A percentile compares a stretch with the other conserved stretches of the same genome.
phyloP scores from a whole-genome alignment of 92 coral and sea anemone species.

The Zoanthus gigantus region DNA sequence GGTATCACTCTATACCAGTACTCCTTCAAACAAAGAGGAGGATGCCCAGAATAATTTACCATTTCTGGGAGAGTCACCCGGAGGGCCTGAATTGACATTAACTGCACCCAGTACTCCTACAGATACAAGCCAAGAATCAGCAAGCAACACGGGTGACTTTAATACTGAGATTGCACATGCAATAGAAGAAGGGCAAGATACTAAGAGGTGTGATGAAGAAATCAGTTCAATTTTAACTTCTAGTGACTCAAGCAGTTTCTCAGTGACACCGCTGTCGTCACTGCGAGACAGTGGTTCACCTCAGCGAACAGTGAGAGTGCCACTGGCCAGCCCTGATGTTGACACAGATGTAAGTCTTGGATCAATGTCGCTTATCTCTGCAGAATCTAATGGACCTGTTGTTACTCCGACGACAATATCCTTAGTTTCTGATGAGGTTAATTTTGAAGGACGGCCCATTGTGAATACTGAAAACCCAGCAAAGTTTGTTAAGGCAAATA shows the following conservation, averaged over 20 bases:
- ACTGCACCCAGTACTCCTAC: slow-evolving; percentile 48
- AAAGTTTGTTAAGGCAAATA: not conserved
- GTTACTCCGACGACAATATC: slow-evolving; percentile 17
- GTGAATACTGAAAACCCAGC: not conserved
- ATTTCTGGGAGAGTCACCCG: not conserved
- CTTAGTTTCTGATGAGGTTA: slow-evolving; percentile 19
- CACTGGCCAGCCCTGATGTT: slow-evolving; percentile 42
- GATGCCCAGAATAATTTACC: slow-evolving; percentile 1
- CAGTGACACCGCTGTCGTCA: slow-evolving; percentile 37
- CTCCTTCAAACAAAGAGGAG: slow-evolving; percentile 6
- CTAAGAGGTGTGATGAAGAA: slow-evolving; percentile 26
- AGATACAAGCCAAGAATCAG: slow-evolving; percentile 40
- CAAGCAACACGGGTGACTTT: slow-evolving; percentile 28
- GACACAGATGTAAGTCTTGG: slow-evolving; percentile 39
- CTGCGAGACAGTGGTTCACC: slow-evolving; percentile 19
- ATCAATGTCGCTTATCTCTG: slow-evolving; percentile 30
- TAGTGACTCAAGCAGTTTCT: slow-evolving; percentile 45
- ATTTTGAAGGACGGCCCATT: slow-evolving; percentile 6
- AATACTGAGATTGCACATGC: not conserved
- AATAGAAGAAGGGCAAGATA: slow-evolving; percentile 12
- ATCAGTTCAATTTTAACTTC: slow-evolving; percentile 44
- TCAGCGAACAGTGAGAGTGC: slow-evolving; percentile 27
- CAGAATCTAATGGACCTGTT: slow-evolving; percentile 26
- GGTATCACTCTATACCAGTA: not conserved
- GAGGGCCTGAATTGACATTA: slow-evolving; percentile 29